Percentiles rank a stretch among this genome's conserved stretches.
Conservation (phyloP, 1,140 invertebrate species). For the Anagrus nilaparvatae region DNA sequence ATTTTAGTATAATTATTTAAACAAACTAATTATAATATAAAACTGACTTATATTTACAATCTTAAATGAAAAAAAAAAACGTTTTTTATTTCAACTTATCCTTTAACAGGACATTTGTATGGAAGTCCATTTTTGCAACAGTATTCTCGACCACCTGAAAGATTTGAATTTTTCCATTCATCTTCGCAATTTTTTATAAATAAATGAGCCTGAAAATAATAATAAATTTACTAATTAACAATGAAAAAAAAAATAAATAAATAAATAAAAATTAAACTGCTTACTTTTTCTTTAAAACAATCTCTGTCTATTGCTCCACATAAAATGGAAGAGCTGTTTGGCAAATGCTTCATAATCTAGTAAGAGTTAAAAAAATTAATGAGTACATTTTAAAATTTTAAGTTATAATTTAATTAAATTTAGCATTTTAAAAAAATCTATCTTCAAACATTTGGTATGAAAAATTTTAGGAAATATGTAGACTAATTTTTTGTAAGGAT, state of each 20-base stretch:
- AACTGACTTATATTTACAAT: no score
- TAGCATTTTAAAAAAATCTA: no score
- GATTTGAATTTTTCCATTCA: constrained; percentile 62
- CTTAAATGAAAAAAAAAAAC: constrained; percentile 16
- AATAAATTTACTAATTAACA: constrained; percentile 1
- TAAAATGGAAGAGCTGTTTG: constrained; percentile 58
- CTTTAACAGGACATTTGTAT: constrained; percentile 55
- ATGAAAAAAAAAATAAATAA: neutral
- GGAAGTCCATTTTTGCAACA: constrained; percentile 63
- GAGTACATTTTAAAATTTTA: no score
- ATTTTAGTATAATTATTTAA: no score
- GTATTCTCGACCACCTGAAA: constrained; percentile 67
- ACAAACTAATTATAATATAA: no score
- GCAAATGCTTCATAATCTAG: constrained; percentile 68
- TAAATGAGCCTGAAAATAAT: constrained; percentile 52
- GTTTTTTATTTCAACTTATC: constrained; percentile 10
- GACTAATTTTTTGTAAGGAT: no score
- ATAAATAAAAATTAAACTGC: constrained; percentile 15
- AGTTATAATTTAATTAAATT: no score
- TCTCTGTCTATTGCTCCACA: constrained; percentile 64
- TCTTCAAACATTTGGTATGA: no score
- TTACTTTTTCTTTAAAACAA: constrained; percentile 53
- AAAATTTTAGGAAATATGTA: no score
- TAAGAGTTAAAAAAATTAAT: constrained; percentile 21
- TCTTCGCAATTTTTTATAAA: constrained; percentile 68